A percentile compares a stretch with the other conserved stretches of the same genome.
Evolutionary conservation across 1,140 invertebrate species (phyloP).

Genomic region (Tetramorium parvispinum): DNA sequence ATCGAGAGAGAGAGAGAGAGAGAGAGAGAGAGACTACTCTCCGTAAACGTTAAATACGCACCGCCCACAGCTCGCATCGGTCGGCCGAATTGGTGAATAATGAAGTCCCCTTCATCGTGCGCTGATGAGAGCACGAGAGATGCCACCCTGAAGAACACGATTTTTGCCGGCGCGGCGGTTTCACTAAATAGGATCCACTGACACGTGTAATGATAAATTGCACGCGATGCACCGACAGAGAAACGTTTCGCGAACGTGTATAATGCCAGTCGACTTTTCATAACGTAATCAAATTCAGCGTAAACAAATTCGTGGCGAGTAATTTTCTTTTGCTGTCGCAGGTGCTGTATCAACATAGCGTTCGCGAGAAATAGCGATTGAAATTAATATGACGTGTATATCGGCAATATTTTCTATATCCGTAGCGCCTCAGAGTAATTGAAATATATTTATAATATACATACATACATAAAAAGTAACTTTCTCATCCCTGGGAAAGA

Average conservation of each 20-base stretch:
- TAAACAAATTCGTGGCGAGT: slow-evolving; percentile 12
- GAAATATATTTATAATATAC: neutral
- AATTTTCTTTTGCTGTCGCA: slow-evolving; percentile 5
- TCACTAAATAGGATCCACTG: slow-evolving; percentile 54
- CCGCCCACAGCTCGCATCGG: slow-evolving; percentile 19
- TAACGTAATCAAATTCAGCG: too few species aligned
- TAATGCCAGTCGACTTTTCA: slow-evolving; percentile 9
- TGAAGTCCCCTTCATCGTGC: slow-evolving; percentile 74
- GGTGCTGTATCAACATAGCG: neutral
- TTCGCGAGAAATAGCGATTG: neutral
- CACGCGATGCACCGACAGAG: slow-evolving; percentile 67
- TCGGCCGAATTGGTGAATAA: slow-evolving; percentile 75
- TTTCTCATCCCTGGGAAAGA: too few species aligned
- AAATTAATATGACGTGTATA: neutral
- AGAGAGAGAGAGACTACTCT: slow-evolving; percentile 13
- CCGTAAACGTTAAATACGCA: neutral
- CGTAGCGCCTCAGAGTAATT: neutral
- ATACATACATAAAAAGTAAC: too few species aligned
- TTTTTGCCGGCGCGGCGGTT: slow-evolving; percentile 50
- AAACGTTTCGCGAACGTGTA: slow-evolving; percentile 24
- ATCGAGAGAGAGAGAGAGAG: neutral
- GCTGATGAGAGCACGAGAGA: slow-evolving; percentile 66
- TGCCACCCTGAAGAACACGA: slow-evolving; percentile 67
- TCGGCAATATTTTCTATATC: neutral
- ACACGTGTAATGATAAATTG: slow-evolving; percentile 78